Evolutionary conservation across 2,113 vertebrate species (phyloP).

Genomic region (Cynoglossus semilaevis): DNA sequence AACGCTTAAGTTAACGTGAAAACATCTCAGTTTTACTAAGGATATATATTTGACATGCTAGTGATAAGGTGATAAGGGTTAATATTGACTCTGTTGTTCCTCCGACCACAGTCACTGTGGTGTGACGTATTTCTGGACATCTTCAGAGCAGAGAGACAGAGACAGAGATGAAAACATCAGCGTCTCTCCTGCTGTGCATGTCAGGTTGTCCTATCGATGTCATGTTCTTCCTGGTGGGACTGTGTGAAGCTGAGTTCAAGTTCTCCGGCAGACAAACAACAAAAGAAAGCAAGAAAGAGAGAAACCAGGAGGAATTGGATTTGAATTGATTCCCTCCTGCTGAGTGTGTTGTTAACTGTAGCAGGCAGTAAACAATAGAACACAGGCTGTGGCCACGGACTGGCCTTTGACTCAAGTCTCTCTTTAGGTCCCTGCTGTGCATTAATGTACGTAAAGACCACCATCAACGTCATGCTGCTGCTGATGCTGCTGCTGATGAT

Average conservation of each 20-base stretch:
- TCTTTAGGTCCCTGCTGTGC: constrained; percentile 41
- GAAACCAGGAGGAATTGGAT: constrained; percentile 39
- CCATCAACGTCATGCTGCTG: constrained; percentile 29
- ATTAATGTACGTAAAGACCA: constrained; percentile 55
- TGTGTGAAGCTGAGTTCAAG: constrained; percentile 42
- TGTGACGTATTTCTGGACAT: neutral
- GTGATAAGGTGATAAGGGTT: no score
- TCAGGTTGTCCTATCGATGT: constrained; percentile 47
- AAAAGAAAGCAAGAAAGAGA: constrained; percentile 10
- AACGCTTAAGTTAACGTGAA: no score
- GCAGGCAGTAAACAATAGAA: constrained; percentile 52
- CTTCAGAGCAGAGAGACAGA: constrained; percentile 11
- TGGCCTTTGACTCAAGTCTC: constrained; percentile 41
- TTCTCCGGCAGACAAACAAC: constrained; percentile 5
- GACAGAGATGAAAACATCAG: constrained; percentile 7
- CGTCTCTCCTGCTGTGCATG: constrained; percentile 41
- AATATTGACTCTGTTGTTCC: no score
- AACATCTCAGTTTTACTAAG: no score
- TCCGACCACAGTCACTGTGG: no score
- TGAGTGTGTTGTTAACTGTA: constrained; percentile 46
- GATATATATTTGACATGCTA: no score
- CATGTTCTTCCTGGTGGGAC: constrained; percentile 42
- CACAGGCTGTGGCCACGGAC: constrained; percentile 23
- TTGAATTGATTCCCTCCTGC: constrained; percentile 49
- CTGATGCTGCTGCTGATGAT: no score